Evolutionary conservation across 2,797 vertebrate genomes (phyloP).

Genomic region (Acipenser oxyrinchus): DNA sequence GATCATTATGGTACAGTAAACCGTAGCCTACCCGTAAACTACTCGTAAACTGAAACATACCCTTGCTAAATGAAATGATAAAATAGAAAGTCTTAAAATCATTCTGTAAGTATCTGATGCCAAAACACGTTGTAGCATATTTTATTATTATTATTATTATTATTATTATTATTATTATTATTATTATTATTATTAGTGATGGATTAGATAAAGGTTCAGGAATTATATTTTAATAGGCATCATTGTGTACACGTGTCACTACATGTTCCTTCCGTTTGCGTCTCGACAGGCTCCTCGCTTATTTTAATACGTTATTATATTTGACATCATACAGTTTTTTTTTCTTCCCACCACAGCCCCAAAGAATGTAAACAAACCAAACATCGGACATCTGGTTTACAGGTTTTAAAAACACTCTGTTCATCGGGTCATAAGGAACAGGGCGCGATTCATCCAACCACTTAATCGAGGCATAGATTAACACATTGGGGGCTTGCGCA

Average conservation of each 20-base stretch:
- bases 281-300: slow-evolving; percentile 16
- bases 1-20: no score
- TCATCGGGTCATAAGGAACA: slow-evolving; percentile 28
- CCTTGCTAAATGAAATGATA: no score
- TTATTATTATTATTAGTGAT: no score
- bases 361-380: slow-evolving; percentile 83
- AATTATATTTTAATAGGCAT: not conserved
- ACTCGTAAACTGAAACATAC: no score
- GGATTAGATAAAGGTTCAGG: no score
- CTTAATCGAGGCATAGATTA: not conserved
- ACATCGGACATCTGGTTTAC: slow-evolving; percentile 80
- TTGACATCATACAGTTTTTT: slow-evolving; percentile 52
- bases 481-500: no score
- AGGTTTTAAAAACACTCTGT: slow-evolving; percentile 51
- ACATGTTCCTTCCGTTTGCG: slow-evolving; percentile 18
- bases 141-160: no score
- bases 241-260: slow-evolving; percentile 13
- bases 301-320: slow-evolving; percentile 39
- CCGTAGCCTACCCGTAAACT: no score
- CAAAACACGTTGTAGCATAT: no score
- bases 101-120: no score
- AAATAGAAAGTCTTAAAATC: no score
- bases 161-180: no score
- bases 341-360: slow-evolving; percentile 47
- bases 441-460: slow-evolving; percentile 7